phyloP scores from a whole-genome alignment of 1,140 invertebrate species.

The Mycetomoellerius zeteki region DNA sequence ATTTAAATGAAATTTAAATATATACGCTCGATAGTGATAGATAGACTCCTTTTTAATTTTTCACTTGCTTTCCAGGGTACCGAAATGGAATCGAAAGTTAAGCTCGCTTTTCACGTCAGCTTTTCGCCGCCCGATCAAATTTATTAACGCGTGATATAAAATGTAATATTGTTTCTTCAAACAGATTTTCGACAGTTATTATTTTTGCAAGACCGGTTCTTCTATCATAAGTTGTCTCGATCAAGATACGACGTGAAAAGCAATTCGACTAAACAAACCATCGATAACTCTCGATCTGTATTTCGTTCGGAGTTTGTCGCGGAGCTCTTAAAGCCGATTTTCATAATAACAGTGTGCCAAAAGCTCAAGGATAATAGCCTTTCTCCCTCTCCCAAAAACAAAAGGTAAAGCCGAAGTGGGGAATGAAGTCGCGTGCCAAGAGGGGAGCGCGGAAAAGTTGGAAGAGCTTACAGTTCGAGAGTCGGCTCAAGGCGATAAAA shows the following conservation, averaged over 20 bases:
- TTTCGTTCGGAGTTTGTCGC: conserved; percentile 1
- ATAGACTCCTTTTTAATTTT: not conserved
- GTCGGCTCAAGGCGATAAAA: conserved; percentile 55
- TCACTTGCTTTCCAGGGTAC: not conserved
- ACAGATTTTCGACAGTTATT: not conserved
- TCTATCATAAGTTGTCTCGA: not conserved
- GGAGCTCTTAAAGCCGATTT: conserved; percentile 35
- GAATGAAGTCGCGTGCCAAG: conserved; percentile 1
- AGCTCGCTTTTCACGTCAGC: not conserved
- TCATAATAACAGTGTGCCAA: conserved; percentile 32
- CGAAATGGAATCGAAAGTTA: not conserved
- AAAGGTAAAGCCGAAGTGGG: not conserved
- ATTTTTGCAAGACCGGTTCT: not conserved
- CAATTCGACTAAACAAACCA: not conserved
- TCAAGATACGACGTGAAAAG: not conserved
- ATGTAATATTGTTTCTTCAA: not conserved
- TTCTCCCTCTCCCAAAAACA: not conserved
- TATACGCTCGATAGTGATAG: not conserved
- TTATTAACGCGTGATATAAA: not conserved
- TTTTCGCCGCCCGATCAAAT: not conserved
- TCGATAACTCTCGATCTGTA: conserved; percentile 9
- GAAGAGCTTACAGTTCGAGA: conserved; percentile 61
- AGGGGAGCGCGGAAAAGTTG: conserved; percentile 34
- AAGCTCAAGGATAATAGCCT: conserved; percentile 34
- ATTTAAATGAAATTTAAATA: conserved; percentile 33